phyloP scores from a whole-genome alignment of 2,888 invertebrate species.

The Choristoneura rosaceana region DNA sequence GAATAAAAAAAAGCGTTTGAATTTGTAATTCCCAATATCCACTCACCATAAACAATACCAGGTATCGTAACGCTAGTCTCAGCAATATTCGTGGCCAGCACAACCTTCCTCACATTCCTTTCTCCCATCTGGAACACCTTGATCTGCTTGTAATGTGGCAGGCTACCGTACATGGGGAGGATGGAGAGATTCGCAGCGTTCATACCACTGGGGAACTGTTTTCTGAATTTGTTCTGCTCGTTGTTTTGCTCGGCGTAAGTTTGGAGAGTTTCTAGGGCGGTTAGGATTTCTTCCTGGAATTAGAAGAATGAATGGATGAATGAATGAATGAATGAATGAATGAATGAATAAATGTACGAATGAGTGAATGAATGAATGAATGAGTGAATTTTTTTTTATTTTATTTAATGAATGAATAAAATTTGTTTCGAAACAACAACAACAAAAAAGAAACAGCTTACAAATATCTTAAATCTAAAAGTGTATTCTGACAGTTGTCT shows the following conservation, averaged over 20 bases:
- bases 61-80: slow-evolving; percentile 98
- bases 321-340: too few species aligned
- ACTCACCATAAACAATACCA: slow-evolving; percentile 94
- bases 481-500: too few species aligned
- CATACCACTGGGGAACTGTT: slow-evolving; percentile 69
- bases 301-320: too few species aligned
- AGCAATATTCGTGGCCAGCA: slow-evolving; percentile 98
- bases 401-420: too few species aligned
- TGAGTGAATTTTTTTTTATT: too few species aligned
- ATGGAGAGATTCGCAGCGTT: slow-evolving; percentile 85
- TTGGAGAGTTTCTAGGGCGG: slow-evolving; percentile 88
- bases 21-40: too few species aligned
- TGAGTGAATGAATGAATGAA: too few species aligned
- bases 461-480: too few species aligned
- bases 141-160: slow-evolving; percentile 84
- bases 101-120: slow-evolving; percentile 92
- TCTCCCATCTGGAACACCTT: slow-evolving; percentile 91
- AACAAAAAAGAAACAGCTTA: too few species aligned
- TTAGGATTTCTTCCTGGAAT: slow-evolving; percentile 93
- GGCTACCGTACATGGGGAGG: slow-evolving; percentile 96
- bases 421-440: too few species aligned
- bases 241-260: slow-evolving; percentile 84
- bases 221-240: slow-evolving; percentile 78
- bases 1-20: too few species aligned
- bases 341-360: too few species aligned